These are phyloP conservation scores for Cuculus canorus DNA, from an alignment of 2,797 vertebrate species.

Conservation along the genomic window DNA sequence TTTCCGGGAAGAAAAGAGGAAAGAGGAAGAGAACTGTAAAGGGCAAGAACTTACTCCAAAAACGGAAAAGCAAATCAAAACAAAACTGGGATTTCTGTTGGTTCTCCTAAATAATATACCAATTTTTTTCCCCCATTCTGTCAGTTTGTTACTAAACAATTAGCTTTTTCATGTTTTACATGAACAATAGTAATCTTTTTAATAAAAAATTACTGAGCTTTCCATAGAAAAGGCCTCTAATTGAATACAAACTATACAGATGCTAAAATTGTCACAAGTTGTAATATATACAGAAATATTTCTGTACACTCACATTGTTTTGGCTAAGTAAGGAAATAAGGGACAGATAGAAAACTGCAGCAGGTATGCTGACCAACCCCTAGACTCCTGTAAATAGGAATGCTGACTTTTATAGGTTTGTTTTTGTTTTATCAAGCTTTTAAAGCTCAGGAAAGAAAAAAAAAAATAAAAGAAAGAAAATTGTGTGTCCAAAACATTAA, in stretches of 20 bases:
- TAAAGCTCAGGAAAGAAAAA: background rate
- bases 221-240: conserved; percentile 82
- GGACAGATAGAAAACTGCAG: conserved; percentile 63
- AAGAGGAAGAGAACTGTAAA: conserved; percentile 41
- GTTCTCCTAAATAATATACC: conserved; percentile 52
- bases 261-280: conserved; percentile 71
- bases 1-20: conserved; percentile 20
- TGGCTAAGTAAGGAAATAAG: conserved; percentile 74
- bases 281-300: conserved; percentile 76
- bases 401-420: conserved; percentile 26
- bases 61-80: conserved; percentile 11
- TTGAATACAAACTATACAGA: conserved; percentile 79
- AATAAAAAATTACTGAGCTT: conserved; percentile 83
- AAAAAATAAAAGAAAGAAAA: background rate
- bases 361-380: conserved; percentile 16
- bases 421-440: conserved; percentile 55
- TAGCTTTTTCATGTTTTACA: conserved; percentile 80
- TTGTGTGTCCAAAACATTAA: background rate
- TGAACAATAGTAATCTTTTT: conserved; percentile 80
- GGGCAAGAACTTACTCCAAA: conserved; percentile 19
- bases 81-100: conserved; percentile 27
- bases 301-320: conserved; percentile 79
- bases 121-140: conserved; percentile 33
- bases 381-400: conserved; percentile 14
- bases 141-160: conserved; percentile 72